Percentiles rank a stretch among this genome's conserved stretches.
phyloP scores from a whole-genome alignment of 2,888 invertebrate species.

The Plagodis pulveraria region DNA sequence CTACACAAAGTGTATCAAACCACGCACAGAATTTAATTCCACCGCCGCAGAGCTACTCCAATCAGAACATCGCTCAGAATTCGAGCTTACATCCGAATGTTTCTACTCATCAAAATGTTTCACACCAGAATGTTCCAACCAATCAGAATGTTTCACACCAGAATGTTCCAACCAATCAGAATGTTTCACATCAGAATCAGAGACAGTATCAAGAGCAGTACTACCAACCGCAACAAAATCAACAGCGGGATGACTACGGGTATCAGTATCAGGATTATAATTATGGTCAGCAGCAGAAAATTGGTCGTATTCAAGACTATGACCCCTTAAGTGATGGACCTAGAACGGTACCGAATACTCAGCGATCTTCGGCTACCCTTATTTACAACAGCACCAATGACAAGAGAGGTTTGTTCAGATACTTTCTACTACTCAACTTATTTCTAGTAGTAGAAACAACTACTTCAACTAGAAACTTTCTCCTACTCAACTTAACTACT shows the following conservation, averaged over 20 bases:
- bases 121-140: constrained; percentile 29
- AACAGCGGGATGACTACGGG: constrained; percentile 51
- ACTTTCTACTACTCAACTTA: background rate
- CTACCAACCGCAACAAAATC: constrained; percentile 35
- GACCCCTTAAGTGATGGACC: constrained; percentile 91
- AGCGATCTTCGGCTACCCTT: constrained; percentile 91
- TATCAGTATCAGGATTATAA: constrained; percentile 56
- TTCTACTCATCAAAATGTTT: constrained; percentile 13
- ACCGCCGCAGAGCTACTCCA: constrained; percentile 29
- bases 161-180: constrained; percentile 35
- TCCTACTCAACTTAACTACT: too few species aligned
- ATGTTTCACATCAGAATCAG: constrained; percentile 42
- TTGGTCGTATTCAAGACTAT: constrained; percentile 92
- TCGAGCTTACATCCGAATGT: constrained; percentile 34
- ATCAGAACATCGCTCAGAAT: constrained; percentile 7
- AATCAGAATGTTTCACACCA: constrained; percentile 24
- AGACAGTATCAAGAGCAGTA: constrained; percentile 49
- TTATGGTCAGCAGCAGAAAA: constrained; percentile 69
- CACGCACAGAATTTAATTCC: constrained; percentile 16
- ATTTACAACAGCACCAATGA: constrained; percentile 89
- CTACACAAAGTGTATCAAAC: constrained; percentile 8
- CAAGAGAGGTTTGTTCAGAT: constrained; percentile 62
- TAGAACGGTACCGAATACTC: constrained; percentile 88
- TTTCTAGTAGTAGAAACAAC: too few species aligned
- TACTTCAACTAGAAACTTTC: too few species aligned